A percentile compares a stretch with the other conserved stretches of the same genome.
phyloP scores from a whole-genome alignment of 2,113 vertebrate genomes.

The Otolemur garnettii region DNA sequence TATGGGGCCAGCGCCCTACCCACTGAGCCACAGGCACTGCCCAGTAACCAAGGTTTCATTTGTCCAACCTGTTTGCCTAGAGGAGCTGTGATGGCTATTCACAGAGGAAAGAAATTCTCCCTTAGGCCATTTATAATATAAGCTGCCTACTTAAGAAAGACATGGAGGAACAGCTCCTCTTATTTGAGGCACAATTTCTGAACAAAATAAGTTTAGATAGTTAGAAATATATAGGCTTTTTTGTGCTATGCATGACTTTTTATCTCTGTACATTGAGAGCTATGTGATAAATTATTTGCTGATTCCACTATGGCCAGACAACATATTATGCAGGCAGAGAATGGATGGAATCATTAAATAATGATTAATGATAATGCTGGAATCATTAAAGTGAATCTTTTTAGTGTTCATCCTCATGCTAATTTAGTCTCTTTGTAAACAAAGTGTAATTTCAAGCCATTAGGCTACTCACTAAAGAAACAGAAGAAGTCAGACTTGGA shows the following conservation, averaged over 20 bases:
- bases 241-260: not conserved
- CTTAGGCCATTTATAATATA: not conserved
- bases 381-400: not conserved
- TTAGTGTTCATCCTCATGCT: not conserved
- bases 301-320: not conserved
- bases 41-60: not conserved
- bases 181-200: not conserved
- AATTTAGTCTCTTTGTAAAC: conserved; percentile 9
- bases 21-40: no score
- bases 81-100: not conserved
- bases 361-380: no score
- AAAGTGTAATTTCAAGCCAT: not conserved
- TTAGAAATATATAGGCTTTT: not conserved
- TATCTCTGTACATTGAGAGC: not conserved
- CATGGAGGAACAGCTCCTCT: not conserved
- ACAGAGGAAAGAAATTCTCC: not conserved
- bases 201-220: not conserved
- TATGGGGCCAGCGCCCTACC: no score
- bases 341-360: no score
- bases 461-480: not conserved
- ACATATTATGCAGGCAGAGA: not conserved
- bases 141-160: not conserved
- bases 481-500: not conserved
- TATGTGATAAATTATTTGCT: not conserved
- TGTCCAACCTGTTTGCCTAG: not conserved